These are phyloP conservation scores for Rotaria sp. DNA, from an alignment of 2,888 invertebrate species.

Conservation along the genomic window DNA sequence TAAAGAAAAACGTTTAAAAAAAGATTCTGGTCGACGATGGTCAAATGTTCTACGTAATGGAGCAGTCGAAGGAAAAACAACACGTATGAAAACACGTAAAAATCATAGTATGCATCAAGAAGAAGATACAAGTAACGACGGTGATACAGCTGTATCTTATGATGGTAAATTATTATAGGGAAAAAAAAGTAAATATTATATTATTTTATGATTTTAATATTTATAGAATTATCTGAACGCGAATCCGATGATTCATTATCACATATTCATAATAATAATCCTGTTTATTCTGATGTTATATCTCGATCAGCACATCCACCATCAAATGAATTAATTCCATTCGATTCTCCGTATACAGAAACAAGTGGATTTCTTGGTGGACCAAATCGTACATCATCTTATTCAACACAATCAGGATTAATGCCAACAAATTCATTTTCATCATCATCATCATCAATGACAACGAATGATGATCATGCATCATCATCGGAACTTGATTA, in stretches of 20 bases:
- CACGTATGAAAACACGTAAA: slow-evolving; percentile 23
- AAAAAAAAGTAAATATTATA: background rate
- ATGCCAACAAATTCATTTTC: background rate
- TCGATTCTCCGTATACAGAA: background rate
- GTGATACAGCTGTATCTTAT: slow-evolving; percentile 19
- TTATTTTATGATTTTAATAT: background rate
- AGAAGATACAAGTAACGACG: slow-evolving; percentile 25
- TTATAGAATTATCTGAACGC: slow-evolving; percentile 19
- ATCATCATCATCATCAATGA: background rate
- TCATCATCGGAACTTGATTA: background rate
- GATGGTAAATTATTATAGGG: background rate
- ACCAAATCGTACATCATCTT: background rate
- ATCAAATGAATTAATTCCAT: background rate
- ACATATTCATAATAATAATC: slow-evolving; percentile 3
- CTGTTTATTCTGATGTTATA: background rate
- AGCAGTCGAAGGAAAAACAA: background rate
- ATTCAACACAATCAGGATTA: background rate
- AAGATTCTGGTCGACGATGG: slow-evolving; percentile 76
- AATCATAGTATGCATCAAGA: slow-evolving; percentile 16
- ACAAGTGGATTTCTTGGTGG: background rate
- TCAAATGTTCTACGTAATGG: slow-evolving; percentile 1
- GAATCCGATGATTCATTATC: slow-evolving; percentile 24
- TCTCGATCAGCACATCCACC: background rate
- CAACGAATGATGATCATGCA: background rate
- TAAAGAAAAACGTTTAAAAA: slow-evolving; percentile 95